Evolutionary conservation across 2,113 vertebrate genomes (phyloP), one percentile per base, ranked within the genome.

Genomic region (Strix uralensis): DNA sequence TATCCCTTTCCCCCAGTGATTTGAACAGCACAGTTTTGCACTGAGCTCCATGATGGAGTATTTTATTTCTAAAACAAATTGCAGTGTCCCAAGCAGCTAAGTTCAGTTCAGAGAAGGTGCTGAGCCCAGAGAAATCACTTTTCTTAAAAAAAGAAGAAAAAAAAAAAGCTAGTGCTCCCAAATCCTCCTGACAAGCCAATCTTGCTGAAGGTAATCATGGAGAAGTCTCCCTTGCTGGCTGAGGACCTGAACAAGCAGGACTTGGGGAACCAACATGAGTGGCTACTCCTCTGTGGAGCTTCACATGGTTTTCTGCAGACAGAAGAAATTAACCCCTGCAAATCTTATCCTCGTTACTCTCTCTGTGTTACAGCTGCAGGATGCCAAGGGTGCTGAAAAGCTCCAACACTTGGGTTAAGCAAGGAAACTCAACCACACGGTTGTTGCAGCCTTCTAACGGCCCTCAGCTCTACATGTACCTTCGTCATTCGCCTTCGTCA

Each of bases 401-500:
- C 55, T 66, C 61, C 69, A 62, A 4, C 63, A 30, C 18, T 25
- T 34, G 20, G 22, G 51, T 9, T 18, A 52, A 61, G 42, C 27
- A 49, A 77, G 67, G 34, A 86, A 17, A 61, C 27, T 23, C 21
- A 7, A 44, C 13, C 13, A 59, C 1, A 0, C 0, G 0, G 27
- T 17, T 42, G 36, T 9, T 15, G 5, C n/a, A 66, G 23, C 34
- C 34, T 73, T 15, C 54, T 23, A 42, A 23, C 15, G 81, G 57
- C 55, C 42, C 47, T 42, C 8, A 21, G 61, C 34, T 82, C 25
- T 23, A 58, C 88, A 85, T 36, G 16, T 26, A 10, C 47, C 46
- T 47, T 47, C 46, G 6, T 47, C 46, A 36, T 49, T 32, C 59
- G 61, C 38, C 55, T 67, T 57, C 5, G 2, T 30, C 72, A 87